Evolutionary conservation across 2,113 vertebrate genomes (phyloP), one percentile per base, ranked within the genome.

Genomic region (Gadus macrocephalus): DNA sequence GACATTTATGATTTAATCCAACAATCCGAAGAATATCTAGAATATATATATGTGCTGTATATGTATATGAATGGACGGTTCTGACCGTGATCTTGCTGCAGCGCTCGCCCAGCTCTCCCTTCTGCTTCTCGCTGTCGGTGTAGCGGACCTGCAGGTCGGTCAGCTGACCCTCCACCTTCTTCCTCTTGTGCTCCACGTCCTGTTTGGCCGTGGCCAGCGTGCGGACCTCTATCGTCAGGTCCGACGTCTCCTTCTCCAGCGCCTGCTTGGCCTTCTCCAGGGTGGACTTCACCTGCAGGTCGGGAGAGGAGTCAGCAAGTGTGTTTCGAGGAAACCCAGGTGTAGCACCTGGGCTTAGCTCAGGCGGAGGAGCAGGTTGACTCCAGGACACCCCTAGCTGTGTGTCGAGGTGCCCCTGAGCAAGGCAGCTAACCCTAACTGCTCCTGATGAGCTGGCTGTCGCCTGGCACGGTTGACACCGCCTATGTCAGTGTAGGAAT

Each of bases 121-220:
- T 94, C 71, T 92, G 85, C 19, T 94, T 93, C 80, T 98, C 95
- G 15, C 94, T 94, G 0, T 98, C 96, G 0, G 64, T 86, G 75
- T 89, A 95, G 78, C 95, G 96, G 64, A 93, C 90, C 88, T 96
- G 95, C 68, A 98, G 85, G 2, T 98, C 96, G 67, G 94, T 92
- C 79, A 98, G 82, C 78, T 97, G 95, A 59, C 78, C 87, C 78
- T 98, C 97, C 85, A 97, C 76, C 89, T 97, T 98, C 90, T 98
- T 98, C 91, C 94, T 95, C 83, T 94, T 97, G 91, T 98, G 86
- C 62, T 98, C 97, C 59, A 95, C 92, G 1, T 98, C 97, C 82
- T 97, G 96, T 86, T 95, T 98, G 22, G 91, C 93, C 75, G 94
- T 93, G 74, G 4, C 73, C 68, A 98, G 86, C 2, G 91, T 92